Evolutionary conservation across 2,888 invertebrate genomes (phyloP), one percentile per base, ranked within the genome.

Genomic region (Dolichomitus sp.): DNA sequence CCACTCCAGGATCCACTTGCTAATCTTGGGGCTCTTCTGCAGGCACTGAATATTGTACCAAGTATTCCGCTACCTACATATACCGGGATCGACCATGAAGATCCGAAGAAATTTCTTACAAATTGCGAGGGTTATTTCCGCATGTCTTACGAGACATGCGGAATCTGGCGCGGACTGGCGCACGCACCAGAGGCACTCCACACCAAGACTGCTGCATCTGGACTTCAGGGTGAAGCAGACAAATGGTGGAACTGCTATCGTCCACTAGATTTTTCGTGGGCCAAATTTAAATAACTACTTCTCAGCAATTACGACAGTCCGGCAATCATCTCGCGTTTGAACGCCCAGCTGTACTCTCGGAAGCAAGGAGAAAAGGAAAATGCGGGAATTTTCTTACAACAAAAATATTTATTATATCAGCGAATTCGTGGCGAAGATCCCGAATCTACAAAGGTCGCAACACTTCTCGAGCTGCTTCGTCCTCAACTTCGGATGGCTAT

Each of bases 301-400:
- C 42, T 42, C 40, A 23, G 0, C 23, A n/a, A 19, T 11, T 63
- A 63, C 42, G 63, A 63, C 12, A 63, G 63, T 12, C 63, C 42
- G 4, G 63, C 40, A 5, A 19, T 63, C 12, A 19, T 63, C 23
- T 63, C 63, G 1, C 40, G 63, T 1, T 19, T 63, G 1, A 42
- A 40, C 23, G 63, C 63, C 0, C 42, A 63, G 12, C 63, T 63
- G 0, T 42, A 19, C 14, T 63, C 40, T 0, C 9, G 6, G 4
- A 63, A 63, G 12, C 63, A 63, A 23, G 23, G 63, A 1, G 63
- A 63, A 4, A 19, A 23, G 2, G 63, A 63, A 19, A 40, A 63
- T 19, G 23, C 63, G 4, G 42, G 63, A 11, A 11, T 63, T 4
- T 42, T 42, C 12, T 23, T 42, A 2, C 63, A 63, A 12, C 42